Base-by-base conservation (phyloP, 1,140 invertebrate genomes). In the Nasonia vitripennis region DNA sequence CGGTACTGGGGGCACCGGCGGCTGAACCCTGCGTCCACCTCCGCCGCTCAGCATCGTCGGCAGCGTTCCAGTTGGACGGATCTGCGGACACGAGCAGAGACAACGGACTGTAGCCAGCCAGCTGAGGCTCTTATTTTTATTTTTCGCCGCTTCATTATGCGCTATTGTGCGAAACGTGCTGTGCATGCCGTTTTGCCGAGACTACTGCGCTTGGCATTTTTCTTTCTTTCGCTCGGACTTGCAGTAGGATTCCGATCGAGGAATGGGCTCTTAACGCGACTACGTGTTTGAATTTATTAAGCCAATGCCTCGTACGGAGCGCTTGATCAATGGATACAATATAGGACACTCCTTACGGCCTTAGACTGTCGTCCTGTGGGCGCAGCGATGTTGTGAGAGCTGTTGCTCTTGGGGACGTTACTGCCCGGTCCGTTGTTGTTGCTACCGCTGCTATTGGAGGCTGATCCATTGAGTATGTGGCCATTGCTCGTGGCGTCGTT, bases 1-100 rank as follows among this genome's bases (percentile, higher is more conserved):
- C 71, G 93, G 92, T 70, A 94, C 94, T 41, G 93, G 94, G 55
- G 93, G 92, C 84, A 92, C 93, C 83, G 93, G 93, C 81, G 93
- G 93, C 45, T 91, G 90, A 88, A 90, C 91, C 84, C 90, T 93
- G 3, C 81, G 81, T 7, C 85, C 85, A 9, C 34, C 48, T 86
- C 92, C 87, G 67, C 92, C 87, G 23, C 91, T 90, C 87, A 92
- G 87, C 73, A 92, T 88, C 27, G 91, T 90, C 87, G 93, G 92
- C 88, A 93, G 77, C 68, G 92, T 93, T 89, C 93, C 92, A 87
- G 93, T 93, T 88, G 93, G 91, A 90, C 93, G 92, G 89, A 92
- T 91, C 93, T 93, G 79, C 77, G 27, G n/a, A 51, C 9, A 55
- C 9, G 11, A 55, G 23, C n/a, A 17, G 23, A 31, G 0, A 34